Conservation (phyloP, 2,888 invertebrate genomes). For the Rhimphoctona megacephalus region DNA sequence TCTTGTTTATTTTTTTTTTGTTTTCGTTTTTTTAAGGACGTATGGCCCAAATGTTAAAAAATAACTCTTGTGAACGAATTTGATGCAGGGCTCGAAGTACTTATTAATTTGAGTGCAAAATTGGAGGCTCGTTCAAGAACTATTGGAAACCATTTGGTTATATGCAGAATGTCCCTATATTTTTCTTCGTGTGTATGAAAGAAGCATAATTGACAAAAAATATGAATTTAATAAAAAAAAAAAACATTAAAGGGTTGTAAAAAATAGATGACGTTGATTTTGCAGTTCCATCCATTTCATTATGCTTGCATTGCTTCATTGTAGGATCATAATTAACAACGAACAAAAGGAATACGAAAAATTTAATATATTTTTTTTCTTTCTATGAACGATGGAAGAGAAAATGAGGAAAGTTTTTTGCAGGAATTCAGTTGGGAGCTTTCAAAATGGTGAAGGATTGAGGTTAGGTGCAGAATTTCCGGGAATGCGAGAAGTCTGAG, state of each 20-base stretch:
- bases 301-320: no score
- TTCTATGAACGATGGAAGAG: background rate
- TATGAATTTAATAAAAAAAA: background rate
- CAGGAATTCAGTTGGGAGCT: background rate
- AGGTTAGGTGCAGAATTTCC: conserved; percentile 57
- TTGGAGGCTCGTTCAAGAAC: background rate
- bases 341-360: background rate
- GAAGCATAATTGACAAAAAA: background rate
- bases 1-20: background rate
- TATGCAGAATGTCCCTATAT: background rate
- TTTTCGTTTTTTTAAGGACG: conserved; percentile 11
- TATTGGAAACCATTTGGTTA: background rate
- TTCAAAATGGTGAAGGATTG: conserved; percentile 22
- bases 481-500: conserved; percentile 61
- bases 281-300: no score
- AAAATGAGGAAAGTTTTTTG: background rate
- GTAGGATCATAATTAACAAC: background rate
- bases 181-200: background rate
- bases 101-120: background rate
- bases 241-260: no score
- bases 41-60: background rate
- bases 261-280: no score
- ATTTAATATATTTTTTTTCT: background rate
- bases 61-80: background rate
- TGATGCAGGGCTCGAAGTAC: background rate